A percentile compares a stretch with the other conserved stretches of the same genome.
Conservation (phyloP, 2,888 invertebrate genomes). For the Chymomyza amoena region DNA sequence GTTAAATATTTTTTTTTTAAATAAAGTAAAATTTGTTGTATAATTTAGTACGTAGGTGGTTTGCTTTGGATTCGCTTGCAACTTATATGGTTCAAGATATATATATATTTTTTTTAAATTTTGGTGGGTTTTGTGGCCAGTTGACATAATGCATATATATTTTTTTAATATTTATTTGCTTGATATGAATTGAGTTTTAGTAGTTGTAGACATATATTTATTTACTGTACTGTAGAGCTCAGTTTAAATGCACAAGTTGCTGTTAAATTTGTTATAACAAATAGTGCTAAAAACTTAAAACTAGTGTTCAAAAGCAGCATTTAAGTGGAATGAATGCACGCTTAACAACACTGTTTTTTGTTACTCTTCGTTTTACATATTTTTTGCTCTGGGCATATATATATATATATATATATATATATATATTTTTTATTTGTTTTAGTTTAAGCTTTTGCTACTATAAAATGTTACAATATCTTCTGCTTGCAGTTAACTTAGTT, state of each 20-base stretch:
- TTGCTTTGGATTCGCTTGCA: conserved; percentile 11
- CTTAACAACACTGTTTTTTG: conserved; percentile 6
- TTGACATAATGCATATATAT: neutral
- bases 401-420: conserved; percentile 14
- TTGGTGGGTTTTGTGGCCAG: conserved; percentile 4
- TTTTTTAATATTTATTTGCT: neutral
- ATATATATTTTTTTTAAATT: conserved; percentile 29
- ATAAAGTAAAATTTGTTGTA: conserved; percentile 5
- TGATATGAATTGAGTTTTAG: neutral
- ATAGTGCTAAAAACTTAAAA: no score
- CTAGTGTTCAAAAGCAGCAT: no score
- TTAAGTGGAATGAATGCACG: conserved; percentile 1
- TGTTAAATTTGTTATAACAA: no score
- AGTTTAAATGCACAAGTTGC: neutral
- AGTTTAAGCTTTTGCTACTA: neutral
- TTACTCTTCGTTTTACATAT: neutral
- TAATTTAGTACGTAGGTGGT: conserved; percentile 1
- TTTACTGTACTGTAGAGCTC: neutral
- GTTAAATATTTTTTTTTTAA: neutral
- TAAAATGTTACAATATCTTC: neutral
- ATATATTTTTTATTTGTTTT: conserved; percentile 28
- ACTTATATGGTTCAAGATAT: conserved; percentile 33
- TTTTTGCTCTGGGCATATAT: neutral
- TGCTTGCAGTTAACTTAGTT: conserved; percentile 1
- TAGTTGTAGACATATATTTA: neutral